Percentiles rank a stretch among this genome's conserved stretches.
Evolutionary conservation across 2,113 vertebrate genomes (phyloP).

Genomic region (Macaca mulatta): DNA sequence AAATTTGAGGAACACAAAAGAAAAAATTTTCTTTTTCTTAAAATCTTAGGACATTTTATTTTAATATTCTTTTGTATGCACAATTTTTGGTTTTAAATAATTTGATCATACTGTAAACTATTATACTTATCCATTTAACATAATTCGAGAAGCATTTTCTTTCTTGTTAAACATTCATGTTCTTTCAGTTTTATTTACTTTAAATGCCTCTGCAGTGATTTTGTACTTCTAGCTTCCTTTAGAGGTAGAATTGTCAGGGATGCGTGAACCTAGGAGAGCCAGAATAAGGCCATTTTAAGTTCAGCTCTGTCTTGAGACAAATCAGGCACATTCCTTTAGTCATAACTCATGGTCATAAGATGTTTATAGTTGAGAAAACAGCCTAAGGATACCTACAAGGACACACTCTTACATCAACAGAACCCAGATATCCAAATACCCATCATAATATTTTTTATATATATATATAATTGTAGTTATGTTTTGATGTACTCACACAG

Average conservation of each 20-base stretch:
- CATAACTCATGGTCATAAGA: too few species aligned
- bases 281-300: too few species aligned
- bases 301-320: too few species aligned
- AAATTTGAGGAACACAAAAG: background rate
- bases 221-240: background rate
- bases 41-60: background rate
- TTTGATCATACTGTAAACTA: background rate
- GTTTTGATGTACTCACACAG: too few species aligned
- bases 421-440: too few species aligned
- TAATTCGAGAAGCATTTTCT: background rate
- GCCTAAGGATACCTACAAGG: too few species aligned
- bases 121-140: background rate
- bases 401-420: too few species aligned
- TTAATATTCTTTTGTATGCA: background rate
- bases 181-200: background rate
- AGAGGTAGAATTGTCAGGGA: background rate
- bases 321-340: too few species aligned
- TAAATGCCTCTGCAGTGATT: background rate
- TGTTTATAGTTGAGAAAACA: too few species aligned
- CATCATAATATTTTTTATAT: too few species aligned
- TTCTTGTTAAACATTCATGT: background rate
- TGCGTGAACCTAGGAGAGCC: too few species aligned
- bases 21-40: background rate
- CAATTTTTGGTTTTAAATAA: background rate
- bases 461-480: too few species aligned